Evolutionary conservation across 2,797 vertebrate genomes (phyloP), one percentile per base, ranked within the genome.

Genomic region (Amazona ochrocephala): DNA sequence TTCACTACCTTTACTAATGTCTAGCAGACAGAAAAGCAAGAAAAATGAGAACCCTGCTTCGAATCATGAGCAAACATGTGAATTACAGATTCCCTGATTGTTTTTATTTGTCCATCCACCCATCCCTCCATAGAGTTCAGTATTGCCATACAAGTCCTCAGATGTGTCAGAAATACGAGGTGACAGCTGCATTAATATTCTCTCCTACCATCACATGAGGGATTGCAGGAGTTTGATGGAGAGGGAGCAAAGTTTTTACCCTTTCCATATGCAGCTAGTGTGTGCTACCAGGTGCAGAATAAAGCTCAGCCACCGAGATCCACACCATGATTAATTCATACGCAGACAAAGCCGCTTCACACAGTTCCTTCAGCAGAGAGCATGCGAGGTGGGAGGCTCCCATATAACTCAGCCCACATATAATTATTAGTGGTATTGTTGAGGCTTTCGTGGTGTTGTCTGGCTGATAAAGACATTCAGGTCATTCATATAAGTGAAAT

Each of bases 341-440:
- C 21, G 51, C 78, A 73, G 74, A 39, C 23, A 56, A 61, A 50
- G 32, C 77, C 30, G 41, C 65, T 65, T 68, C 84, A 47, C 41
- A 20, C 9, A 54, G 65, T 70, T 76, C 62, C 37, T 93, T 50
- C 4, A 0, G 60, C 44, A 76, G 61, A 60, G 70, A 82, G 41
- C 27, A 18, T 3, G 30, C 0, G 0, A 87, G 54, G 72, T 82
- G 72, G 71, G 88, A 89, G 71, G 74, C 61, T 87, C 45, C 66
- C 24, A 5, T 56, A 34, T 56, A 56, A 84, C 50, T 84, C 73
- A 72, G 61, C 78, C 82, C 60, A 65, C 30, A 2, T 65, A 39
- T 48, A 48, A 73, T 92, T 93, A 76, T 67, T 76, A 60, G 45
- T 45, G 87, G 73, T 30, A 76, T 87, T 93, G 73, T 91, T 94